Base-by-base conservation (phyloP, 2,113 vertebrate genomes). In the Hirundichthys speculiger region DNA sequence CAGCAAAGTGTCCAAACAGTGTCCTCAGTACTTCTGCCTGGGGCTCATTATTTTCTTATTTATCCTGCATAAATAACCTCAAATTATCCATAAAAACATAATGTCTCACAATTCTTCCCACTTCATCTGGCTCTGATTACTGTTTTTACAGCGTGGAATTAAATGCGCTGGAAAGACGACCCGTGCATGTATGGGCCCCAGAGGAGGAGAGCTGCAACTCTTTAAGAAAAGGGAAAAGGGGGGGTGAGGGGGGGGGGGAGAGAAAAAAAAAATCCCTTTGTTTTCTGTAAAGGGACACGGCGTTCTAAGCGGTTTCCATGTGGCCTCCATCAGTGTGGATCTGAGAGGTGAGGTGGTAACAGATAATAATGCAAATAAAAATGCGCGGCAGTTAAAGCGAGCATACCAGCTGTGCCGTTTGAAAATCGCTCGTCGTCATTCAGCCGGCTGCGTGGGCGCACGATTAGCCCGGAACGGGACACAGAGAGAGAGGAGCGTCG, bases 61-160 rank as follows among this genome's bases (percentile, higher is more conserved):
- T 82, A 88, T 90, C 87, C 82, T 85, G 86, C 82, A 86, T 90
- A 92, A 92, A 92, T 90, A 89, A 89, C 90, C 82, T 89, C 87
- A 91, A 92, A 92, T 91, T 90, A 92, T 87, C 88, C 84, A 92
- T 92, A 88, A 92, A 93, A 91, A 77, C 69, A 57, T 82, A 86
- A 87, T 77, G 82, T 75, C 83, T 86, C 86, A 82, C 81, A 88
- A 86, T 81, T 88, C 80, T 83, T 80, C 88, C 89, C 84, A 85
- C 87, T 86, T 92, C 90, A 92, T 91, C 87, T 92, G 92, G 81
- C 80, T 86, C 82, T 69, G 88, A 92, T 92, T 90, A 91, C 90
- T 88, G 86, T 77, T 91, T 92, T 92, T 90, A 92, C 89, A 77
- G 86, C 86, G 61, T 73, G 70, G 86, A 89, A 90, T 90, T 92